Base-by-base conservation (phyloP, 2,113 vertebrate species). In the Laterallus jamaicensis region DNA sequence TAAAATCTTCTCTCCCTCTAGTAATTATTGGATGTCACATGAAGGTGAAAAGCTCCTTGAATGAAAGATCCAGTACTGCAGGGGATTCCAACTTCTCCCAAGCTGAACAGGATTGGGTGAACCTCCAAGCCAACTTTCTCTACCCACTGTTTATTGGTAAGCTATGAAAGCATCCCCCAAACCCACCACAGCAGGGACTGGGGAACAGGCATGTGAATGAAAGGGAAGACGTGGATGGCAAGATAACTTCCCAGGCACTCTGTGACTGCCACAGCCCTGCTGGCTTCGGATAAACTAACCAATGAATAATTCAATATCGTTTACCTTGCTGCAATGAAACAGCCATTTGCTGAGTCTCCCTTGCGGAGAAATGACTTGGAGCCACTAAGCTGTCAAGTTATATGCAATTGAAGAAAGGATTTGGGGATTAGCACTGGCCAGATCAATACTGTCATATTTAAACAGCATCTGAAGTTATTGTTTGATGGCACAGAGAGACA, bases 361-460 rank as follows among this genome's bases (percentile, higher is more conserved):
- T 91, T 74, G 74, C 60, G 0, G 0, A 93, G 86, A 75, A 91
- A 78, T 71, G 62, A 78, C 75, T 75, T 29, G 64, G 37, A 91
- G 81, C 13, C 60, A n/a, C 84, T 70, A 73, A 95, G 52, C 63
- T 91, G 75, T 69, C 95, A 80, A 26, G 85, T 19, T 79, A 60
- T n/a, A 37, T 44, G 67, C 73, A 74, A 59, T 6, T 79, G 87
- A 80, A 92, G 82, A 95, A 75, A 40, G 77, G 69, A 91, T 94
- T 59, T 86, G 69, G 59, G 70, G 71, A 95, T 96, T 91, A 94
- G 40, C 50, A 6, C 47, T 21, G 59, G 12, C 49, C 75, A 74
- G 83, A 91, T 86, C 85, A 89, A 54, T 91, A 76, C 60, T 75
- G 69, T 79, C 80, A n/a, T 92, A 71, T 82, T 93, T 85, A 88